These are phyloP conservation scores for Papilio machaon DNA, from an alignment of 1,140 invertebrate species.

Conservation along the genomic window DNA sequence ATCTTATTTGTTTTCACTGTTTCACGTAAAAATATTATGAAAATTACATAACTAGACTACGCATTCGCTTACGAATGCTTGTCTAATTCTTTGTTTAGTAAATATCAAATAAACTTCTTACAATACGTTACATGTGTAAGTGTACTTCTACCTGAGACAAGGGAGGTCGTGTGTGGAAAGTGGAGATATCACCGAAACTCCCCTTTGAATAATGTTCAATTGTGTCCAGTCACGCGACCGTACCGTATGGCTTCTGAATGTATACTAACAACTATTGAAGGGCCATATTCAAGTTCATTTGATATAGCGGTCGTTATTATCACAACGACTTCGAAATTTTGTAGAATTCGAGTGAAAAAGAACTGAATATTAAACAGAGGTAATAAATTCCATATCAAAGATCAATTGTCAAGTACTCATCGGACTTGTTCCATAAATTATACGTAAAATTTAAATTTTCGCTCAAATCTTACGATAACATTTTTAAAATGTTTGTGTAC, in stretches of 20 bases:
- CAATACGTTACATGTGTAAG: neutral
- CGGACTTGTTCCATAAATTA: neutral
- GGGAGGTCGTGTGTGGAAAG: conserved; percentile 43
- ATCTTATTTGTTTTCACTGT: too few species aligned
- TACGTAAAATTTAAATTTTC: conserved; percentile 2
- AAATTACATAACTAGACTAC: neutral
- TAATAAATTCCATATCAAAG: neutral
- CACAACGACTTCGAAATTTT: neutral
- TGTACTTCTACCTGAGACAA: conserved; percentile 24
- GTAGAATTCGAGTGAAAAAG: too few species aligned
- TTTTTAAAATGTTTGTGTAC: conserved; percentile 11
- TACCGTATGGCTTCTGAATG: neutral
- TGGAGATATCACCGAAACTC: conserved; percentile 59
- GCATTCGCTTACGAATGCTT: neutral
- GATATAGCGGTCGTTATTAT: neutral
- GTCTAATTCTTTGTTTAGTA: neutral
- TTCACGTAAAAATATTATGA: too few species aligned
- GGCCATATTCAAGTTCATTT: neutral
- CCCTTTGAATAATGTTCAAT: conserved; percentile 36
- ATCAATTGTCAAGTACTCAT: neutral
- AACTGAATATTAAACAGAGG: neutral
- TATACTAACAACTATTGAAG: conserved; percentile 14
- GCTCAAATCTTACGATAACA: neutral
- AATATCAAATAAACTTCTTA: neutral
- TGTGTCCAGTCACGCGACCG: conserved; percentile 44